These are phyloP conservation scores for Pammene fasciana DNA, from an alignment of 2,888 invertebrate genomes.

Conservation along the genomic window DNA sequence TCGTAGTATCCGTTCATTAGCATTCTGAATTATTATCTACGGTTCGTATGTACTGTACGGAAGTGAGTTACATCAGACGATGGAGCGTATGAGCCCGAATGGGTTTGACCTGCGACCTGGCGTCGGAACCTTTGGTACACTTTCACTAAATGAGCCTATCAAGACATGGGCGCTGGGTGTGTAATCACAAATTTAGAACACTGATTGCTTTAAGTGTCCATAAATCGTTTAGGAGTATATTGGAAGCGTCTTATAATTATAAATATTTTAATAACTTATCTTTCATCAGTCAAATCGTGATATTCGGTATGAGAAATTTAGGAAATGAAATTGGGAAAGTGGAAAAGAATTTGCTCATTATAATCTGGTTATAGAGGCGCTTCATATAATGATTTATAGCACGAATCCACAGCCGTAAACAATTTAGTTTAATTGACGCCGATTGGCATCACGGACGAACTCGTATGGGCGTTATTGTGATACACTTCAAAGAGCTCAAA, in stretches of 20 bases:
- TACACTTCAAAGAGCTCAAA: constrained; percentile 18
- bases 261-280: constrained; percentile 23
- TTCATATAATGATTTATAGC: constrained; percentile 35
- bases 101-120: constrained; percentile 55
- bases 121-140: constrained; percentile 47
- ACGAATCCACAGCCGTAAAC: constrained; percentile 35
- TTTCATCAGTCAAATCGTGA: constrained; percentile 26
- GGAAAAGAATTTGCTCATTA: constrained; percentile 31
- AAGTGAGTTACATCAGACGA: constrained; percentile 48
- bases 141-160: constrained; percentile 47
- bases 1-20: constrained; percentile 35
- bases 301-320: constrained; percentile 20
- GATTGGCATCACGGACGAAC: constrained; percentile 30
- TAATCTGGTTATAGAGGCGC: constrained; percentile 28
- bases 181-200: constrained; percentile 31
- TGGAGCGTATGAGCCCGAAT: constrained; percentile 43
- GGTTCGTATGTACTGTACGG: constrained; percentile 44
- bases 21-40: constrained; percentile 41
- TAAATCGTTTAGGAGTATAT: constrained; percentile 25
- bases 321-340: constrained; percentile 36
- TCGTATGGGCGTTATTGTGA: constrained; percentile 31
- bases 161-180: constrained; percentile 26
- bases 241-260: constrained; percentile 21
- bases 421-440: constrained; percentile 36
- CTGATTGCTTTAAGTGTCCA: constrained; percentile 32